A percentile compares a stretch with the other conserved stretches of the same genome.
phyloP scores from a whole-genome alignment of 2,113 vertebrate species.

The Pachyramphus minor region DNA sequence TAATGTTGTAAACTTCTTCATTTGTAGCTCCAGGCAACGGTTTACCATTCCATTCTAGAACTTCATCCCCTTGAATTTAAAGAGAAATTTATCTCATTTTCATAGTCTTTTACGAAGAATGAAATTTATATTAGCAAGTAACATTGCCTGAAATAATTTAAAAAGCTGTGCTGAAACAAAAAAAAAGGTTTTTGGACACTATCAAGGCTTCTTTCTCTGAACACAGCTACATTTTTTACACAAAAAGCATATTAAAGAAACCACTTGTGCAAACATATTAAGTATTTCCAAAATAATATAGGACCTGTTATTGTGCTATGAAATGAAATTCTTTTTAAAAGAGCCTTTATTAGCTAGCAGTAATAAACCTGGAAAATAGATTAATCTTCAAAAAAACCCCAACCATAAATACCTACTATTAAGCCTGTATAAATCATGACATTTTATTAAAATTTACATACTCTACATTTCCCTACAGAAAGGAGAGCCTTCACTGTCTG shows the following conservation, averaged over 20 bases:
- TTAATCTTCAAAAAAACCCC: background rate
- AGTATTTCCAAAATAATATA: constrained; percentile 32
- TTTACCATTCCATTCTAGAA: constrained; percentile 98
- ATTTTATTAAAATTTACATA: background rate
- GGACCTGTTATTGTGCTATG: constrained; percentile 25
- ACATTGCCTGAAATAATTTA: background rate
- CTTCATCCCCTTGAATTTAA: constrained; percentile 91
- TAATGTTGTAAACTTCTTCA: constrained; percentile 99
- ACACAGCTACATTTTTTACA: background rate
- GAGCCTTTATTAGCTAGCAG: background rate
- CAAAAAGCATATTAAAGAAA: background rate
- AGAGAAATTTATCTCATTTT: constrained; percentile 69
- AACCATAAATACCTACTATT: background rate
- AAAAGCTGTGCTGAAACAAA: background rate
- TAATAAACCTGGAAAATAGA: background rate
- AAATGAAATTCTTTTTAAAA: background rate
- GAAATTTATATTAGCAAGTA: background rate
- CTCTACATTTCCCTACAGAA: background rate
- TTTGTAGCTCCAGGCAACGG: constrained; percentile 96
- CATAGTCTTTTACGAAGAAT: constrained; percentile 25
- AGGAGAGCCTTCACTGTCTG: background rate
- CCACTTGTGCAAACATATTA: background rate
- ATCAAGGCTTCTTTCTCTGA: background rate
- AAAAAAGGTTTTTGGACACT: background rate
- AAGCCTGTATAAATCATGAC: background rate